Base-by-base conservation (phyloP, 2,888 invertebrate species). In the Cyrtodaria siliqua region DNA sequence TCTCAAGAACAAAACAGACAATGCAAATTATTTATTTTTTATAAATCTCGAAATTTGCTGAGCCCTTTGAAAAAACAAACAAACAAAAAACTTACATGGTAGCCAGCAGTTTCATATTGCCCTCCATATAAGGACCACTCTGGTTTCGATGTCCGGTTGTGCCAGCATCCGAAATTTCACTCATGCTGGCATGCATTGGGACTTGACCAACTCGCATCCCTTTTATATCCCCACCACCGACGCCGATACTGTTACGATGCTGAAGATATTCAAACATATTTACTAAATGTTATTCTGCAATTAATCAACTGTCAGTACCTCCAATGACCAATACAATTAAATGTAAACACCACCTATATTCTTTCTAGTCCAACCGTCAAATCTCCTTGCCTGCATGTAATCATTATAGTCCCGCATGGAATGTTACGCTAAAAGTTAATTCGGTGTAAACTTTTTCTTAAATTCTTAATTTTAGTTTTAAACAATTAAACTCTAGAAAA, bases 91-190 rank as follows among this genome's bases (percentile, higher is more conserved):
- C 74, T 73, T 56, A 80, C 80, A 80, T 73, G 8, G 76, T 80
- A 52, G 80, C 76, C 12, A 80, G 67, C 12, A 83, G 70, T 73
- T 83, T 82, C 71, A 85, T 79, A 74, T 85, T 82, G 50, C 85
- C 85, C 55, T 85, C 85, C 57, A 85, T 67, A 63, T 82, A 82
- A 18, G 83, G 85, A 29, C 84, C 85, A 27, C 63, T 49, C 24
- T 67, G 69, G 24, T 49, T 29, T 38, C 1, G 12, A 12, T 42
- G 42, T 42, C 57, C 49, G 6, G 4, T 33, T 3, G 49, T 61
- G 20, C 47, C 62, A 18, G 33, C 44, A 14, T 64, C 64, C 6
- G 64, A 64, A 16, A 64, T 16, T 14, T 64, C 64, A 44, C 47
- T 56, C 56, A 55, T 44, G 29, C 64, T 64, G 47, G 47, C 4